These are phyloP conservation scores for Lucifuga dentata DNA, from an alignment of 2,113 vertebrate genomes.

Conservation along the genomic window DNA sequence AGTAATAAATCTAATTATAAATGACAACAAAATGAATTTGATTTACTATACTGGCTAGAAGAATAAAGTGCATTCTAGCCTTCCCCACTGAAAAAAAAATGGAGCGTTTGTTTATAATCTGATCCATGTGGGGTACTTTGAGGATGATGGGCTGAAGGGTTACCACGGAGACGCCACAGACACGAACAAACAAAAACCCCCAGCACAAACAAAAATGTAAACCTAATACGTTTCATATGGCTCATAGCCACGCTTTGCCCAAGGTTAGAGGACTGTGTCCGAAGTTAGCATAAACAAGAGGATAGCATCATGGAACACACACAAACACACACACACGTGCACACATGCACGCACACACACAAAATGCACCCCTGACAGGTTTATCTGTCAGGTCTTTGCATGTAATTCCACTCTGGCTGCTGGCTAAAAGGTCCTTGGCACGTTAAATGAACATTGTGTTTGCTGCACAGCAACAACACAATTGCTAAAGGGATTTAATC, in stretches of 20 bases:
- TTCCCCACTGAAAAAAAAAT: conserved; percentile 51
- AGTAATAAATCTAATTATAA: conserved; percentile 31
- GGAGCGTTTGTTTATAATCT: conserved; percentile 76
- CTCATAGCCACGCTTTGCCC: conserved; percentile 59
- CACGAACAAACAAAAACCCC: conserved; percentile 78
- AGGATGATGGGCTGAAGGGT: conserved; percentile 73
- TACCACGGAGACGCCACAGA: conserved; percentile 77
- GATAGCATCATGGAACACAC: conserved; percentile 46
- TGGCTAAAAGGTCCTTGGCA: conserved; percentile 51
- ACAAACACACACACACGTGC: conserved; percentile 13
- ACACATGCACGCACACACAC: conserved; percentile 35
- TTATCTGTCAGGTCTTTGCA: conserved; percentile 52
- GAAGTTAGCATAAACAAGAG: conserved; percentile 59
- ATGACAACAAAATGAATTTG: conserved; percentile 59
- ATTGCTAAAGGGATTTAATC: conserved; percentile 39
- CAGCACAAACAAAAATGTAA: conserved; percentile 69
- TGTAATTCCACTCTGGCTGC: conserved; percentile 38
- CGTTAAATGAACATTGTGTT: conserved; percentile 51
- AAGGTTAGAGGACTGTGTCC: conserved; percentile 55
- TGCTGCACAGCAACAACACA: conserved; percentile 18
- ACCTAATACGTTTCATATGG: conserved; percentile 79
- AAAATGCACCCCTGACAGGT: conserved; percentile 44
- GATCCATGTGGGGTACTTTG: conserved; percentile 83
- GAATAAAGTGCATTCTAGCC: conserved; percentile 55
- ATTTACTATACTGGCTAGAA: conserved; percentile 57